These are phyloP conservation scores for Diabrotica balteata DNA, from an alignment of 2,888 invertebrate genomes.

Conservation along the genomic window DNA sequence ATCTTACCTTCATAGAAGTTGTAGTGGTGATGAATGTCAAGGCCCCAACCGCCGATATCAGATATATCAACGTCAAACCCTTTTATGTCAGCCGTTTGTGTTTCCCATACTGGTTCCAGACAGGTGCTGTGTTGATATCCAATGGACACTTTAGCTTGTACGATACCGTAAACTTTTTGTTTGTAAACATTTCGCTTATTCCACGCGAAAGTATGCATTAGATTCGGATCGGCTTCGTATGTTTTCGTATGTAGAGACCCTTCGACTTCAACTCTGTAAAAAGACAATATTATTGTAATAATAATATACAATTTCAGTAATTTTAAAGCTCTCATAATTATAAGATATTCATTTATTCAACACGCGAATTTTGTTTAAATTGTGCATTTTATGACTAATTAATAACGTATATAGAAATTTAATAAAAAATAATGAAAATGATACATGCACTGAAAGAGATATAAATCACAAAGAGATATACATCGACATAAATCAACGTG, in stretches of 20 bases:
- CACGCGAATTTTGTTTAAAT: too few species aligned
- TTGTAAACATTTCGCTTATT: constrained; percentile 97
- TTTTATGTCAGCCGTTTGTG: constrained; percentile 90
- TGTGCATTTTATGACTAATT: too few species aligned
- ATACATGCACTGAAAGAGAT: too few species aligned
- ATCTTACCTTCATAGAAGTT: constrained; percentile 87
- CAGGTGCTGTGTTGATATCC: constrained; percentile 95
- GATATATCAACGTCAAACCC: constrained; percentile 95
- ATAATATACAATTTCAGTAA: too few species aligned
- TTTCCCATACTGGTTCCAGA: constrained; percentile 89
- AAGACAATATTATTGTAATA: neutral
- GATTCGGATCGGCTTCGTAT: constrained; percentile 95
- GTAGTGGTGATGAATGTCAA: constrained; percentile 98
- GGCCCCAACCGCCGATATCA: constrained; percentile 96
- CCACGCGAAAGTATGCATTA: constrained; percentile 97
- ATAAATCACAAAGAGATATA: too few species aligned
- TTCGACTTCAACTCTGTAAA: constrained; percentile 70
- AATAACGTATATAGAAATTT: too few species aligned
- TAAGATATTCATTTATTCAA: too few species aligned
- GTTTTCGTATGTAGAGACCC: constrained; percentile 90
- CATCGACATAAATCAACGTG: too few species aligned
- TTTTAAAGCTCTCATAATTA: too few species aligned
- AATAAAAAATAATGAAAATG: too few species aligned
- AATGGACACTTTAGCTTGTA: constrained; percentile 81
- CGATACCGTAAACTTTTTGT: constrained; percentile 91